Conservation (phyloP, 1,140 invertebrate genomes). For the Aphelenchoides fujianensis region DNA sequence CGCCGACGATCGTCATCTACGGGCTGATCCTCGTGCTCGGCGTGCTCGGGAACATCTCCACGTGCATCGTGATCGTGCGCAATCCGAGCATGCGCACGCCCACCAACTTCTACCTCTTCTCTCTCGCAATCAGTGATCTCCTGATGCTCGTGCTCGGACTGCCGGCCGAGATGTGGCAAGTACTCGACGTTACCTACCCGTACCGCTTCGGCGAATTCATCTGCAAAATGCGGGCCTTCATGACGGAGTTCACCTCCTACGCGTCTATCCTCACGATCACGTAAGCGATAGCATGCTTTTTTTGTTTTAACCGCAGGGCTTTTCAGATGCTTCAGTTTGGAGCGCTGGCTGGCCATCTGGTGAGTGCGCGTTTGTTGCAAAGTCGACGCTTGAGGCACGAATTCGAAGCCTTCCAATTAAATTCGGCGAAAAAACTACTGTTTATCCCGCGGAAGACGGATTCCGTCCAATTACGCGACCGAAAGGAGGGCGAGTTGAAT, state of each 20-base stretch:
- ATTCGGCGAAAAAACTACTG: too few species aligned
- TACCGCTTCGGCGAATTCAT: constrained; percentile 54
- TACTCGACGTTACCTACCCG: constrained; percentile 50
- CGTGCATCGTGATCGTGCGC: constrained; percentile 83
- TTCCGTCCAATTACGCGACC: too few species aligned
- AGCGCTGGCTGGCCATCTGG: constrained; percentile 70
- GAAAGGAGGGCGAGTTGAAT: too few species aligned
- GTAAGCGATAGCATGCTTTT: too few species aligned
- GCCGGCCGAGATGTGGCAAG: constrained; percentile 57
- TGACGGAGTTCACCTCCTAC: constrained; percentile 65
- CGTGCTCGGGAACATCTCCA: constrained; percentile 82
- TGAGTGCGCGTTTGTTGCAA: constrained; percentile 32
- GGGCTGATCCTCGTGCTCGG: constrained; percentile 72
- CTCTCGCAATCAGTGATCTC: constrained; percentile 79
- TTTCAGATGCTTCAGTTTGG: too few species aligned
- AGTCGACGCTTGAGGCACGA: too few species aligned
- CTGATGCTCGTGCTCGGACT: constrained; percentile 30
- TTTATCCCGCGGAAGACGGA: too few species aligned
- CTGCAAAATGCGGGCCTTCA: constrained; percentile 58
- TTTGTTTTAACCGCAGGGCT: too few species aligned
- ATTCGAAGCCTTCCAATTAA: too few species aligned
- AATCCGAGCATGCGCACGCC: constrained; percentile 87
- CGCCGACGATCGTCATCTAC: constrained; percentile 54
- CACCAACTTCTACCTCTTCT: constrained; percentile 70
- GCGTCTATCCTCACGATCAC: constrained; percentile 87